A percentile compares a stretch with the other conserved stretches of the same genome.
These are phyloP conservation scores for Notothenia rossii DNA, from an alignment of 2,113 vertebrate species.

Conservation along the genomic window DNA sequence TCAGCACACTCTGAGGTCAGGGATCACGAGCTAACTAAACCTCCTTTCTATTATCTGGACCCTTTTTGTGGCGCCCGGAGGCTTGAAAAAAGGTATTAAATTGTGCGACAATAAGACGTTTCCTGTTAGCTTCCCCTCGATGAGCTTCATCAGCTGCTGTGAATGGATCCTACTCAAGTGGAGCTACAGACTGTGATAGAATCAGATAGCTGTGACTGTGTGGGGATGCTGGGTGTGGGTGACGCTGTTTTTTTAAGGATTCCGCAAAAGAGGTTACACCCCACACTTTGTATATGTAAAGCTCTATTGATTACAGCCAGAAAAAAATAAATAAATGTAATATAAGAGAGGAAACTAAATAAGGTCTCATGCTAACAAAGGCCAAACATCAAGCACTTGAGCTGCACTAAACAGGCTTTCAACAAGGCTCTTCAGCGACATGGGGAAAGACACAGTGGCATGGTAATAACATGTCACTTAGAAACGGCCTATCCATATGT, in stretches of 20 bases:
- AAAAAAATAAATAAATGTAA: conserved; percentile 11
- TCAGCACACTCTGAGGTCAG: conserved; percentile 68
- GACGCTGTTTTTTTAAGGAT: conserved; percentile 27
- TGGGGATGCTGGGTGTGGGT: background rate
- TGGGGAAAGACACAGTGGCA: background rate
- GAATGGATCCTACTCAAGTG: conserved; percentile 22
- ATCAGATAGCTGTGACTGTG: conserved; percentile 1
- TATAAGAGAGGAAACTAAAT: conserved; percentile 42
- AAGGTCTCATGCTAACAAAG: conserved; percentile 38
- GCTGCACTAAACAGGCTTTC: conserved; percentile 32
- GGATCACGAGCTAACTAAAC: conserved; percentile 38
- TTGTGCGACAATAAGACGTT: conserved; percentile 56
- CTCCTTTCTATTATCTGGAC: conserved; percentile 44
- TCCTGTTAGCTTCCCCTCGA: conserved; percentile 49
- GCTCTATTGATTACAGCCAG: conserved; percentile 48
- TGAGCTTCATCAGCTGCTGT: conserved; percentile 51
- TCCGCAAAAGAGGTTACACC: conserved; percentile 15
- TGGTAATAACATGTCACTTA: conserved; percentile 25
- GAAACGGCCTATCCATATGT: background rate
- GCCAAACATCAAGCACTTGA: conserved; percentile 46
- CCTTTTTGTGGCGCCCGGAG: conserved; percentile 37
- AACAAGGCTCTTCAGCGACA: conserved; percentile 18
- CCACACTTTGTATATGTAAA: conserved; percentile 22
- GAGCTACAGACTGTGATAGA: conserved; percentile 21
- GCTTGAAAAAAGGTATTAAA: conserved; percentile 36